phyloP scores from a whole-genome alignment of 2,888 invertebrate genomes.

The Catocala sponsa region DNA sequence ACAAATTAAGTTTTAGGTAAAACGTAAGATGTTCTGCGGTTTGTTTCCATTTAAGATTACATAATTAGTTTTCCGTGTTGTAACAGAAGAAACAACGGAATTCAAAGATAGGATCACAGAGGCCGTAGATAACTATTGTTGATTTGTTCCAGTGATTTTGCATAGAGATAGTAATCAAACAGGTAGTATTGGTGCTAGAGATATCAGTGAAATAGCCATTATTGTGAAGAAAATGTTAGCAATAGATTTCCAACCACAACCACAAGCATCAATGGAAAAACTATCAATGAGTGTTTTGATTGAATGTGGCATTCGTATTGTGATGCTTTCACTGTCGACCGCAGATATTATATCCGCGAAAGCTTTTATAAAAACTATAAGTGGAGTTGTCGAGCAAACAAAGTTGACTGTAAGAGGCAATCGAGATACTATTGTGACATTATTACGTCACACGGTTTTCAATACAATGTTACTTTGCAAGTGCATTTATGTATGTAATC shows the following conservation, averaged over 20 bases:
- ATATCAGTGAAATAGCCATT: slow-evolving; percentile 16
- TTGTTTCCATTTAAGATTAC: slow-evolving; percentile 49
- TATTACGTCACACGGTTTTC: slow-evolving; percentile 38
- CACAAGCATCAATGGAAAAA: slow-evolving; percentile 42
- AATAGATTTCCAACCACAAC: slow-evolving; percentile 37
- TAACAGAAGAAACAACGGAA: slow-evolving; percentile 59
- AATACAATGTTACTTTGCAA: slow-evolving; percentile 44
- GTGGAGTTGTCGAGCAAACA: slow-evolving; percentile 46
- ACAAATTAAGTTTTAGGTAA: slow-evolving; percentile 30
- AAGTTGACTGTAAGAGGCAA: slow-evolving; percentile 39
- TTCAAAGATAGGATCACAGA: slow-evolving; percentile 40
- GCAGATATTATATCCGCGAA: slow-evolving; percentile 59
- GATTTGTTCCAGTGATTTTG: slow-evolving; percentile 64
- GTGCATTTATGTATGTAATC: slow-evolving; percentile 34
- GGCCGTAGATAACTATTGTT: slow-evolving; percentile 62
- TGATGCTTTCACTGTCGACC: slow-evolving; percentile 65
- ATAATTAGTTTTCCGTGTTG: slow-evolving; percentile 51
- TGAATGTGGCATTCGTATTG: slow-evolving; percentile 48
- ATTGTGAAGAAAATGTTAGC: slow-evolving; percentile 18
- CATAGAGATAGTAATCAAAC: slow-evolving; percentile 19
- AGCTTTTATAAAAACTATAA: slow-evolving; percentile 59
- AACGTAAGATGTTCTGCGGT: slow-evolving; percentile 36
- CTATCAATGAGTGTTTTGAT: slow-evolving; percentile 46
- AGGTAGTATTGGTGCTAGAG: slow-evolving; percentile 12
- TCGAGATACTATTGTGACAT: slow-evolving; percentile 43